Percentiles rank a stretch among this genome's conserved stretches.
Conservation (phyloP, 2,888 invertebrate species). For the Pristionchus mayeri region DNA sequence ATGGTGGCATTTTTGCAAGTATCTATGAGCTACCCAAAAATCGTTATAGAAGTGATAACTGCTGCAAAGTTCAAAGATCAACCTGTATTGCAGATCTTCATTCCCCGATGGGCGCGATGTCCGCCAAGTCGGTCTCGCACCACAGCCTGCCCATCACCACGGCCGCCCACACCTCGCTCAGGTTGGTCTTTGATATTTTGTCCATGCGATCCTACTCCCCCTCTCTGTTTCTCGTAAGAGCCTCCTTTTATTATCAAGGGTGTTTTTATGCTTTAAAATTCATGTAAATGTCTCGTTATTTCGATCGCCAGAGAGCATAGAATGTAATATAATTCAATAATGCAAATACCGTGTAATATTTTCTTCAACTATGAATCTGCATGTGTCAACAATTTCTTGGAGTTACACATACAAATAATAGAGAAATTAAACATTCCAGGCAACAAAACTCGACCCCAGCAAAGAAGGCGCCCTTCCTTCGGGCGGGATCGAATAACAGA, state of each 20-base stretch:
- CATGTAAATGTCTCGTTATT: not conserved
- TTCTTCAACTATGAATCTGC: too few species aligned
- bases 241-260: not conserved
- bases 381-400: too few species aligned
- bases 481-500: constrained; percentile 9
- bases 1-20: too few species aligned
- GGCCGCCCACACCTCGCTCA: not conserved
- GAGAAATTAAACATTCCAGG: not conserved
- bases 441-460: constrained; percentile 12
- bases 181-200: not conserved
- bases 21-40: too few species aligned
- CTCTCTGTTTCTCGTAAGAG: not conserved
- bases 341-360: too few species aligned
- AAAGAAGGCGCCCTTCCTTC: constrained; percentile 5
- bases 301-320: too few species aligned
- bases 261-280: not conserved
- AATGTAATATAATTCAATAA: too few species aligned
- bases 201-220: not conserved
- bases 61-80: too few species aligned
- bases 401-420: too few species aligned
- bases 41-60: too few species aligned
- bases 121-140: not conserved
- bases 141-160: constrained; percentile 31
- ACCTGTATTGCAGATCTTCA: not conserved
- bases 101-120: constrained; percentile 11